phyloP scores from a whole-genome alignment of 1,140 invertebrate genomes.

The Adoxophyes honmai region DNA sequence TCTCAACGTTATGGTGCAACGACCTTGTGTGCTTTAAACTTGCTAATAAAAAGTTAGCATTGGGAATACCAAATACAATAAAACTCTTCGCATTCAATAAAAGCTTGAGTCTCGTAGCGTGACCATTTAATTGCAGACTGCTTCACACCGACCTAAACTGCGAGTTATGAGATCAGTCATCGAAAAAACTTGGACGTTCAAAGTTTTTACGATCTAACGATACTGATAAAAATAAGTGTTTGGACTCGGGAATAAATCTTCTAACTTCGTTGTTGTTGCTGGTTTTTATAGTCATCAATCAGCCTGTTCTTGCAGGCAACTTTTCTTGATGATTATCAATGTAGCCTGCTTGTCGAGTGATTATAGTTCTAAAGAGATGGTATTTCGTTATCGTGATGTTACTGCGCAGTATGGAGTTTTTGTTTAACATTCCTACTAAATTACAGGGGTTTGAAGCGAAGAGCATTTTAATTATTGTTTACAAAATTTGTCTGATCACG shows the following conservation, averaged over 20 bases:
- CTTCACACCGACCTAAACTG: not conserved
- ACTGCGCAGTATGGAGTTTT: conserved; percentile 5
- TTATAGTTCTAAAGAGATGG: not conserved
- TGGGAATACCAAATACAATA: too few relatives aligned
- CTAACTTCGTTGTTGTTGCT: not conserved
- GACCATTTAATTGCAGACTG: conserved; percentile 4
- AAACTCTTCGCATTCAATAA: not conserved
- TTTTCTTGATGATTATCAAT: conserved; percentile 4
- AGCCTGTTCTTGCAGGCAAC: not conserved
- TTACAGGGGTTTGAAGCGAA: not conserved
- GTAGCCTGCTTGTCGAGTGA: not conserved
- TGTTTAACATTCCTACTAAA: conserved; percentile 3
- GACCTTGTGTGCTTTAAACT: conserved; percentile 32
- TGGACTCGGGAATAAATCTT: not conserved
- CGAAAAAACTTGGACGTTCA: not conserved
- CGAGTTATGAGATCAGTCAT: not conserved
- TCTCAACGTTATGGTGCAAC: conserved; percentile 33
- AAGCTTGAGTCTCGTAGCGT: not conserved
- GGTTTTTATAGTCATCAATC: conserved; percentile 8
- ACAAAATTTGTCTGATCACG: not conserved
- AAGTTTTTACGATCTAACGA: not conserved
- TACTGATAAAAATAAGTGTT: not conserved
- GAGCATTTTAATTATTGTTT: not conserved
- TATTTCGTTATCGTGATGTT: not conserved
- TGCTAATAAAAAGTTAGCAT: not conserved